A percentile compares a stretch with the other conserved stretches of the same genome.
phyloP scores from a whole-genome alignment of 2,888 invertebrate species.

The Pachycephus smyrnensis region DNA sequence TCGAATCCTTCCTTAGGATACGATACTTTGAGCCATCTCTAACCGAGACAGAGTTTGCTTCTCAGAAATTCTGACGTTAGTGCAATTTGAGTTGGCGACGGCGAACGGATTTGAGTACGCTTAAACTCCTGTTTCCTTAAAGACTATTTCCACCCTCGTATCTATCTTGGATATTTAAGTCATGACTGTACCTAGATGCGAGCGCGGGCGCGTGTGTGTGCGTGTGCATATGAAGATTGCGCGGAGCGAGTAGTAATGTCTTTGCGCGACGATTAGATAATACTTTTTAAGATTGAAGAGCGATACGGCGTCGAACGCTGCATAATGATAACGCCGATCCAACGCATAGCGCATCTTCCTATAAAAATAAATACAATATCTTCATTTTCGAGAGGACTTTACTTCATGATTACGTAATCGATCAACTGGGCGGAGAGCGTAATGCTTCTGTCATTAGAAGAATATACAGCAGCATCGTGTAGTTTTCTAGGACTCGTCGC shows the following conservation, averaged over 20 bases:
- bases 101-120: too few species aligned
- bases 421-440: constrained; percentile 18
- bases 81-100: too few species aligned
- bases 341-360: not conserved
- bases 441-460: constrained; percentile 48
- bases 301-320: constrained; percentile 1
- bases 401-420: not conserved
- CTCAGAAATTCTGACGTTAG: too few species aligned
- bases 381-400: not conserved
- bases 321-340: not conserved
- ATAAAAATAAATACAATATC: not conserved
- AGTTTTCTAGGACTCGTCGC: constrained; percentile 44
- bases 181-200: not conserved
- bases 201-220: constrained; percentile 18
- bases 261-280: not conserved
- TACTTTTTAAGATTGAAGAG: constrained; percentile 2
- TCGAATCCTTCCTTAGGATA: not conserved
- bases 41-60: too few species aligned
- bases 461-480: constrained; percentile 45
- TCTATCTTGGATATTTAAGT: not conserved
- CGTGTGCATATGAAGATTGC: constrained; percentile 21
- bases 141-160: not conserved
- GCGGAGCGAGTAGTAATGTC: not conserved
- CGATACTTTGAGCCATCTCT: too few species aligned
- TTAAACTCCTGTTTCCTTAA: too few species aligned